Conservation (phyloP, 2,888 invertebrate genomes). For the Polydrusus cervinus region DNA sequence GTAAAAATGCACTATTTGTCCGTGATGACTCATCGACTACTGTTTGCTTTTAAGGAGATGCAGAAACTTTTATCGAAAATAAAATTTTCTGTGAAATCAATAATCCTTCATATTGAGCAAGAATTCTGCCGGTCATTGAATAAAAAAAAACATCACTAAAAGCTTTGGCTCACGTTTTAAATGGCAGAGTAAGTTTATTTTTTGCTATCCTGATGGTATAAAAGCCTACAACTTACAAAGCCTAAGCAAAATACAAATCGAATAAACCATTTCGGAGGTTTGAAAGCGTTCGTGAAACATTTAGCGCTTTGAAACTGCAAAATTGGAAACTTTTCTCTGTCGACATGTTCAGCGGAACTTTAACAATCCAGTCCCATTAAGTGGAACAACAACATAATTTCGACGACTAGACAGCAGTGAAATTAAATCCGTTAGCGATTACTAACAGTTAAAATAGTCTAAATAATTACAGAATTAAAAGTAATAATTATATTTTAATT, state of each 20-base stretch:
- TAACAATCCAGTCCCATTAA: slow-evolving; percentile 21
- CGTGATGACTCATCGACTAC: no score
- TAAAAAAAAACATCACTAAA: no score
- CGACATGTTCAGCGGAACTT: slow-evolving; percentile 17
- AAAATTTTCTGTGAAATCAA: no score
- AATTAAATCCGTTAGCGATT: slow-evolving; percentile 8
- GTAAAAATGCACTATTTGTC: no score
- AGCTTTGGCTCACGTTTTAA: no score
- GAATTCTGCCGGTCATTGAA: no score
- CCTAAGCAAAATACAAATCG: not conserved
- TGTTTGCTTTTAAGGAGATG: no score
- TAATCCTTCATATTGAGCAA: no score
- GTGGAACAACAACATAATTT: slow-evolving; percentile 25
- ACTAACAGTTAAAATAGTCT: not conserved
- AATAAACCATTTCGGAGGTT: slow-evolving; percentile 1
- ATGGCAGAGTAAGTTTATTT: no score
- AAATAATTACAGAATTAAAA: not conserved
- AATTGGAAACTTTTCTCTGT: slow-evolving; percentile 10
- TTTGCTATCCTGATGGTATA: no score
- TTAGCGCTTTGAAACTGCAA: not conserved
- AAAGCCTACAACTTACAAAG: not conserved
- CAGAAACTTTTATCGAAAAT: no score
- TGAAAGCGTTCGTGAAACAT: slow-evolving; percentile 16
- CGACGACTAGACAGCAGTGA: slow-evolving; percentile 10
- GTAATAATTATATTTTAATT: no score